Conservation (phyloP, 2,113 vertebrate genomes). For the Dicerorhinus sumatrensis region DNA sequence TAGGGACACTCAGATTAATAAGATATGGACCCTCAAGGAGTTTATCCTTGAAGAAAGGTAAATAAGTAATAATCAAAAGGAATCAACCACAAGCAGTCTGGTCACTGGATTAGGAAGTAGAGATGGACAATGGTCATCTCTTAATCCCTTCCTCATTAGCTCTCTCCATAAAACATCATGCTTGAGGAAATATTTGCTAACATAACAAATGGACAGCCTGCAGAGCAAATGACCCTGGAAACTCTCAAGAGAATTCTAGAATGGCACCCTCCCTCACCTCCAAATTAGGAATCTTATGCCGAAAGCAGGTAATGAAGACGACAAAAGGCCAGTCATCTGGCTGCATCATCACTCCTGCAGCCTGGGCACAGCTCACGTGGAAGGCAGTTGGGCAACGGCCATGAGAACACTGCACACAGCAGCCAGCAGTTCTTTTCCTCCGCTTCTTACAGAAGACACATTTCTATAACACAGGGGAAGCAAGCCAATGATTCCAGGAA, state of each 20-base stretch:
- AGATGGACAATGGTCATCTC: not conserved
- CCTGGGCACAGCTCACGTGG: constrained; percentile 97
- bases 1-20: not conserved
- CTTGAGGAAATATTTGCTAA: not conserved
- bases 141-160: not conserved
- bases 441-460: constrained; percentile 98
- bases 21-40: not conserved
- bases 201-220: not conserved
- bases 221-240: constrained; percentile 25
- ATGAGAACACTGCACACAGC: constrained; percentile 98
- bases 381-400: constrained; percentile 98
- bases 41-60: not conserved
- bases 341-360: constrained; percentile 97
- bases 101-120: not conserved
- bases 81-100: not conserved
- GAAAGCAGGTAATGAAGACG: constrained; percentile 97
- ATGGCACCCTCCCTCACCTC: constrained; percentile 88
- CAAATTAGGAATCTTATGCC: constrained; percentile 95
- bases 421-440: constrained; percentile 95
- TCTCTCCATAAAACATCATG: not conserved
- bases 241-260: not conserved
- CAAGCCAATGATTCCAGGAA: not conserved
- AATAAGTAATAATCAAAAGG: not conserved
- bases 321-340: constrained; percentile 98
- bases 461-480: constrained; percentile 88